phyloP scores from a whole-genome alignment of 1,140 invertebrate species.

The Philaenus spumarius region DNA sequence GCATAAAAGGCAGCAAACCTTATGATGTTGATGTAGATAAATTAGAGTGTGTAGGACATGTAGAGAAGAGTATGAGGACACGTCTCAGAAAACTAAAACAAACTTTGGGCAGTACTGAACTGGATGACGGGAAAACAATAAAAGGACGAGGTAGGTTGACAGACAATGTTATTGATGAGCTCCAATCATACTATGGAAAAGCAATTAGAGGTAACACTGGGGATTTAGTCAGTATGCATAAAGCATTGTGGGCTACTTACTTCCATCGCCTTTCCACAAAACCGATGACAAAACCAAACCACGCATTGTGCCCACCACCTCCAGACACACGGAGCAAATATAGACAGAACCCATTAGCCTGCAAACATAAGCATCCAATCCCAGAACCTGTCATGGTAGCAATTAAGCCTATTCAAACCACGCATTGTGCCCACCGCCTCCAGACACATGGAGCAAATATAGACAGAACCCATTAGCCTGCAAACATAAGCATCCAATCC shows the following conservation, averaged over 20 bases:
- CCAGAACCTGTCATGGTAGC: slow-evolving; percentile 8
- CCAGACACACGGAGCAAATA: slow-evolving; percentile 8
- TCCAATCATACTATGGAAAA: slow-evolving; percentile 26
- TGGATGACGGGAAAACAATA: slow-evolving; percentile 7
- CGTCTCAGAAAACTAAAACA: slow-evolving; percentile 3
- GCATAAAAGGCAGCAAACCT: background rate
- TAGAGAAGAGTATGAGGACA: slow-evolving; percentile 6
- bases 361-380: background rate
- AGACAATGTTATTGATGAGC: slow-evolving; percentile 30
- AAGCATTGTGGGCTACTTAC: slow-evolving; percentile 33
- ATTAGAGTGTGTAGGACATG: slow-evolving; percentile 16
- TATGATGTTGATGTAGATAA: slow-evolving; percentile 19
- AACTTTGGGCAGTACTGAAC: background rate
- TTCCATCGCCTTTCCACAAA: slow-evolving; percentile 30
- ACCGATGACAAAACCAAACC: slow-evolving; percentile 26
- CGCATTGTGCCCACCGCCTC: background rate
- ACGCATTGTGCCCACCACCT: background rate
- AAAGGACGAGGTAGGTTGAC: slow-evolving; percentile 26
- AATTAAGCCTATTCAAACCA: background rate
- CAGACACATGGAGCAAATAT: slow-evolving; percentile 8
- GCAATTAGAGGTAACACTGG: slow-evolving; percentile 32
- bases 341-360: slow-evolving; percentile 18
- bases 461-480: slow-evolving; percentile 18
- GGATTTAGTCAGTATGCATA: slow-evolving; percentile 32
- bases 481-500: background rate